phyloP scores from a whole-genome alignment of 2,113 vertebrate genomes.

The Phrynosoma blainvillii region DNA sequence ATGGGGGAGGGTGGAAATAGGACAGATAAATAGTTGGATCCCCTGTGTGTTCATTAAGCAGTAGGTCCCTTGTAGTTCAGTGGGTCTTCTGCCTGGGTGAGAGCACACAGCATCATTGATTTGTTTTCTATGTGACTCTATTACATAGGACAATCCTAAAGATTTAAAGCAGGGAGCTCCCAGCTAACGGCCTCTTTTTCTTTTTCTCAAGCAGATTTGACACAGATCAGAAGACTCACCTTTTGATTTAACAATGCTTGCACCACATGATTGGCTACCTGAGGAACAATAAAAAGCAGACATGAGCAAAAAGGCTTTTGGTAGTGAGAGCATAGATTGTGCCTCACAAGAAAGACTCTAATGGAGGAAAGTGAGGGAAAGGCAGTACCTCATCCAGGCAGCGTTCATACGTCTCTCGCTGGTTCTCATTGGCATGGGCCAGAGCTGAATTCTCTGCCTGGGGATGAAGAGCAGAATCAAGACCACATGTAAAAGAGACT shows the following conservation, averaged over 20 bases:
- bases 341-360: neutral
- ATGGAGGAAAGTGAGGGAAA: neutral
- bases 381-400: constrained; percentile 90
- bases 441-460: constrained; percentile 93
- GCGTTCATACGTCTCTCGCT: constrained; percentile 92
- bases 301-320: neutral
- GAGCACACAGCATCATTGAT: neutral
- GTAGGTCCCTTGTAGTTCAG: neutral
- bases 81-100: too few species aligned
- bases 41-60: neutral
- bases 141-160: too few species aligned
- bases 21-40: neutral
- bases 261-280: constrained; percentile 97
- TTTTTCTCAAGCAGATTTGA: neutral
- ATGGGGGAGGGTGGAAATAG: neutral
- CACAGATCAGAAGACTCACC: constrained; percentile 71
- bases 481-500: neutral
- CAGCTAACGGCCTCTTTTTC: neutral
- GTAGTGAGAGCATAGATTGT: too few species aligned
- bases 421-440: constrained; percentile 92
- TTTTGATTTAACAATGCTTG: constrained; percentile 95
- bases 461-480: constrained; percentile 11
- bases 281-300: constrained; percentile 30
- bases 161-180: neutral
- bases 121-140: neutral